A percentile compares a stretch with the other conserved stretches of the same genome.
Conservation (phyloP, 2,888 invertebrate genomes). For the Diaphora mendica region DNA sequence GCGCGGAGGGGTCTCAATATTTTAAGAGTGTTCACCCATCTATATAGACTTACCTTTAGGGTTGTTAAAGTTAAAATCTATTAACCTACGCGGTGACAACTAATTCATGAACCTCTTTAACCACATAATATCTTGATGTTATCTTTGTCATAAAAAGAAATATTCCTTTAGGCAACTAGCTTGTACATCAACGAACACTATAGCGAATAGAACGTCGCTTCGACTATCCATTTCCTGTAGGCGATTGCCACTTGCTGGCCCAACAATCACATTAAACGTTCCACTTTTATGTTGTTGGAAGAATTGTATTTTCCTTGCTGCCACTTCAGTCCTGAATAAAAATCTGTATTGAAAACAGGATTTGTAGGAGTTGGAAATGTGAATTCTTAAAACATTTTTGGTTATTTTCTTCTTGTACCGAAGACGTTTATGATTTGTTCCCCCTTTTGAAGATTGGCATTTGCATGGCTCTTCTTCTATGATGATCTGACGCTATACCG, state of each 20-base stretch:
- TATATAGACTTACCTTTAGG: no score
- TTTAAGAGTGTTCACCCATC: no score
- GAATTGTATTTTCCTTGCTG: conserved; percentile 31
- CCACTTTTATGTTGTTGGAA: conserved; percentile 45
- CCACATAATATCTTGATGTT: background rate
- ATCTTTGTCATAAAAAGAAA: background rate
- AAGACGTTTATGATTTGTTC: background rate
- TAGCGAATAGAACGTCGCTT: conserved; percentile 34
- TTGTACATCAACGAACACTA: conserved; percentile 15
- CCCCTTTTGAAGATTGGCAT: background rate
- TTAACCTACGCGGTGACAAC: no score
- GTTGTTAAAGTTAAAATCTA: no score
- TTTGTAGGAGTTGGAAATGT: background rate
- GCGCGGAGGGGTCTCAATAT: no score
- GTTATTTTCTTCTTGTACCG: background rate
- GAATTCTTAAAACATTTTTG: background rate
- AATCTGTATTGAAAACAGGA: background rate
- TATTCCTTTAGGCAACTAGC: no score
- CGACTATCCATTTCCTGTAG: conserved; percentile 62
- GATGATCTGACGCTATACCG: background rate
- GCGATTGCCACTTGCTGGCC: conserved; percentile 63
- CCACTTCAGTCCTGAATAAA: background rate
- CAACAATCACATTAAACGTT: conserved; percentile 62
- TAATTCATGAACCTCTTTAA: background rate
- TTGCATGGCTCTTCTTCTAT: background rate